Evolutionary conservation across 2,113 vertebrate genomes (phyloP), one percentile per base, ranked within the genome.

Genomic region (Halcyon malimbica): DNA sequence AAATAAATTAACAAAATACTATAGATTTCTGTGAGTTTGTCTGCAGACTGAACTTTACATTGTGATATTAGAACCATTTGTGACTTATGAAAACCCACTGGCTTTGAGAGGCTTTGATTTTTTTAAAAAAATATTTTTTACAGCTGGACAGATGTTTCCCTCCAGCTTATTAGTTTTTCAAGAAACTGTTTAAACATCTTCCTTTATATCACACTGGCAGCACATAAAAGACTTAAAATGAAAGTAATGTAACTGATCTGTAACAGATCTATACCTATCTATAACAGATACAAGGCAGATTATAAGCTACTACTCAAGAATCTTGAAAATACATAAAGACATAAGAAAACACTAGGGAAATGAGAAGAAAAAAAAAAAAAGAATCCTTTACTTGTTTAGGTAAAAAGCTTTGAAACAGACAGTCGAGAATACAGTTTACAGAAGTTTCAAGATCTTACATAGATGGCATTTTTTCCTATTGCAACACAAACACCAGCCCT

Each of bases 241-340:
- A 89, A 94, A 87, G 56, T 71, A 78, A 60, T 87, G 89, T 91
- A 89, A 65, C 68, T 89, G 65, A 31, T 91, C 59, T 89, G 5
- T 70, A 81, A 31, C 14, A 89, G 48, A 68, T 48, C 60, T 63
- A 14, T 39, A 39, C 31, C 70, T 48, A 31, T 89, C 73, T 87
- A 5, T 70, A 78, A 37, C 13, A 89, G 51, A 67, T 50, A 67
- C 18, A 87, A 54, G 56, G 11, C 23, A 95, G 41, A 70, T 81
- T 84, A 65, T 65, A 83, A 80, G 2, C 6, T 18, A 53, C 57
- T 33, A 37, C 20, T 87, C 37, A 85, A 82, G 35, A 82, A 75
- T 39, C 28, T 51, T 79, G 46, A 91, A 84, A 89, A 70, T 19
- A 50, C 25, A 12, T 71, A 87, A 80, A 84, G 18, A 35, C 37